Percentiles rank a stretch among this genome's conserved stretches.
These are phyloP conservation scores for Phortica variegata DNA, from an alignment of 1,140 invertebrate species.

Conservation along the genomic window DNA sequence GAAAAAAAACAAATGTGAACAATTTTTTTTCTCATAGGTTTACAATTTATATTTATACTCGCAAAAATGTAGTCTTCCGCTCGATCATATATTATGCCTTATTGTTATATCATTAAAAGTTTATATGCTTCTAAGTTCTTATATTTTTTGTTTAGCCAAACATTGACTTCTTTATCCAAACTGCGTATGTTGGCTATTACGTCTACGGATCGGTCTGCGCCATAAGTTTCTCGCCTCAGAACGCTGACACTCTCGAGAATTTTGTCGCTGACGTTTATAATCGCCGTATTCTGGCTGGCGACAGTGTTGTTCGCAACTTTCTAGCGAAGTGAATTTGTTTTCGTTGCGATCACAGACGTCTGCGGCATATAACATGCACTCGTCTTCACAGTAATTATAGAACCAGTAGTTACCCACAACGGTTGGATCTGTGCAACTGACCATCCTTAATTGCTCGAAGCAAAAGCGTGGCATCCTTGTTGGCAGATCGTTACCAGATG, in stretches of 20 bases:
- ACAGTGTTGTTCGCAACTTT: conserved; percentile 27
- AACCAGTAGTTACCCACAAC: conserved; percentile 43
- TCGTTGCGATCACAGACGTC: conserved; percentile 41
- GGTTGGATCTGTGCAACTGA: conserved; percentile 20
- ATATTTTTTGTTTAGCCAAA: too few relatives aligned
- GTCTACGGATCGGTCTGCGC: not conserved
- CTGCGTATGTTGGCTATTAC: not conserved
- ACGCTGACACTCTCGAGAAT: conserved; percentile 19
- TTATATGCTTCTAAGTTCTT: too few relatives aligned
- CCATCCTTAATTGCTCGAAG: conserved; percentile 27
- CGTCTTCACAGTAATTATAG: conserved; percentile 41
- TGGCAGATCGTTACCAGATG: not conserved
- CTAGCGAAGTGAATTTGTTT: conserved; percentile 40
- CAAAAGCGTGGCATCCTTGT: conserved; percentile 17
- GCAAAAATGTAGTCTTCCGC: too few relatives aligned
- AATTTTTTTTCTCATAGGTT: too few relatives aligned
- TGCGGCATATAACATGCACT: conserved; percentile 41
- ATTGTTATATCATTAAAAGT: too few relatives aligned
- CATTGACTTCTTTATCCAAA: not conserved
- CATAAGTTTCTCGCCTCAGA: not conserved
- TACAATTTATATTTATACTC: too few relatives aligned
- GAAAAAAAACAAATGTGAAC: too few relatives aligned
- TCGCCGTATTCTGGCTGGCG: conserved; percentile 20
- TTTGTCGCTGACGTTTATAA: conserved; percentile 8
- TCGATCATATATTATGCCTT: too few relatives aligned